These are phyloP conservation scores for Coreoperca whiteheadi DNA, from an alignment of 2,113 vertebrate genomes.

Conservation along the genomic window DNA sequence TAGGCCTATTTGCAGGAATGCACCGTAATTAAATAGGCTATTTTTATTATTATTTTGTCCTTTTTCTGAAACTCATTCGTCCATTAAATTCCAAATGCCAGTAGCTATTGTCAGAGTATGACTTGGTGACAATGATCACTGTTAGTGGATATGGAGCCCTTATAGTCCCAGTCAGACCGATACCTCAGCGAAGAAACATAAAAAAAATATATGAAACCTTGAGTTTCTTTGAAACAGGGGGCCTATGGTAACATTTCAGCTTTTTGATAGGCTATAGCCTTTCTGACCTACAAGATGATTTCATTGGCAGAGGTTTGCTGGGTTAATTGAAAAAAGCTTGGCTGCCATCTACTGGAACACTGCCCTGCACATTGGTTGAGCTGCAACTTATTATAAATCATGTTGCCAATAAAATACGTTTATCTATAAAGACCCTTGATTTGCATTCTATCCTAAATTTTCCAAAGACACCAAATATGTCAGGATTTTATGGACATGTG, in stretches of 20 bases:
- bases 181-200: no score
- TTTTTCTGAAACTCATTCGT: background rate
- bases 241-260: background rate
- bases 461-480: background rate
- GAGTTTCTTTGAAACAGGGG: background rate
- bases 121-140: background rate
- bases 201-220: no score
- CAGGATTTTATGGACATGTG: background rate
- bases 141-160: background rate
- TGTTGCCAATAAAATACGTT: background rate
- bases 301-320: background rate
- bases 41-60: background rate
- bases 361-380: no score
- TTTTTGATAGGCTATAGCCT: background rate
- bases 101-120: background rate
- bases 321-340: conserved; percentile 1
- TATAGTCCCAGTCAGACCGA: no score
- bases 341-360: conserved; percentile 54
- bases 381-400: background rate
- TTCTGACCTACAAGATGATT: background rate
- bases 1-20: background rate
- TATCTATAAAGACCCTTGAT: background rate
- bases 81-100: background rate
- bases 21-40: background rate
- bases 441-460: background rate